These are phyloP conservation scores for Lepisosteus oculatus DNA, from an alignment of 2,113 vertebrate genomes.

Conservation along the genomic window DNA sequence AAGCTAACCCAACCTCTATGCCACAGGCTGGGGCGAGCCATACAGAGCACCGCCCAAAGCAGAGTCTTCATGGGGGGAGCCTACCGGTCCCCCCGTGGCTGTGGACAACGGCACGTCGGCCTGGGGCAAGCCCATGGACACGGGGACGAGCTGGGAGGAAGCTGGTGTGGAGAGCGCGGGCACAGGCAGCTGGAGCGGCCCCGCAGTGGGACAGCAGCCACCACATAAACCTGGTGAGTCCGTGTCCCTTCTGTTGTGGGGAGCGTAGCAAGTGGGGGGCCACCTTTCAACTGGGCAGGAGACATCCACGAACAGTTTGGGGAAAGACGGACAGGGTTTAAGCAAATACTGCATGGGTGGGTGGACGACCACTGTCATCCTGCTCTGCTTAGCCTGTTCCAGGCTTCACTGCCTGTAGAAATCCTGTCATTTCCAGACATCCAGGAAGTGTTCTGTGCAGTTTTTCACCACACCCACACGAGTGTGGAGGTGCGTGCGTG, in stretches of 20 bases:
- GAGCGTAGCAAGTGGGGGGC: too few species aligned
- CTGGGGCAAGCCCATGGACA: slow-evolving; percentile 91
- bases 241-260: too few species aligned
- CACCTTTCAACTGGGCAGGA: too few species aligned
- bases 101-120: slow-evolving; percentile 95
- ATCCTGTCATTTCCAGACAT: too few species aligned
- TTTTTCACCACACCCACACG: not conserved
- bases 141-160: slow-evolving; percentile 75
- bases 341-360: too few species aligned
- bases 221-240: slow-evolving; percentile 78
- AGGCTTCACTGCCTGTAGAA: too few species aligned
- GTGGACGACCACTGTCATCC: too few species aligned
- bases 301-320: too few species aligned
- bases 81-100: slow-evolving; percentile 71
- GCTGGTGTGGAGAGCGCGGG: slow-evolving; percentile 59
- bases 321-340: too few species aligned
- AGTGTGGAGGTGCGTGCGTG: not conserved
- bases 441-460: too few species aligned
- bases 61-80: slow-evolving; percentile 76
- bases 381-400: too few species aligned
- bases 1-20: not conserved
- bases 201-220: slow-evolving; percentile 68
- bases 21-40: slow-evolving; percentile 83
- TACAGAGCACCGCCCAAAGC: slow-evolving; percentile 51
- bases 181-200: slow-evolving; percentile 66